Percentiles rank a stretch among this genome's conserved stretches.
These are phyloP conservation scores for Setophaga coronata DNA, from an alignment of 2,113 vertebrate species.

Conservation along the genomic window DNA sequence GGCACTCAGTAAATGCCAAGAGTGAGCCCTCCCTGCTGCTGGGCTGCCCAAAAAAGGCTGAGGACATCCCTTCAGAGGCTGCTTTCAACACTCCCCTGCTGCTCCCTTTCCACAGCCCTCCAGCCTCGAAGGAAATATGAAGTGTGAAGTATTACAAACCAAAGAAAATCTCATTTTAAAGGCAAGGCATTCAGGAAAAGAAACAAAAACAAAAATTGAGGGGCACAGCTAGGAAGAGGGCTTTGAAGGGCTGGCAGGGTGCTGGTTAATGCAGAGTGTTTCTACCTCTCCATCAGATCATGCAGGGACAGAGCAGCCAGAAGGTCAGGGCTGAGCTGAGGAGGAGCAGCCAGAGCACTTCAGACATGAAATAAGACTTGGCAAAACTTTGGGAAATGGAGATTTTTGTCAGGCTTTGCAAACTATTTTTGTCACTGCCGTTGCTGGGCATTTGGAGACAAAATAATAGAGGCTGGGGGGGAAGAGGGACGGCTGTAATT, in stretches of 20 bases:
- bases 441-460: slow-evolving; percentile 24
- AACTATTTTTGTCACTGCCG: slow-evolving; percentile 21
- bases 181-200: background rate
- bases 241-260: background rate
- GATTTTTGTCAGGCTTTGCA: slow-evolving; percentile 8
- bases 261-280: background rate
- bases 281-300: background rate
- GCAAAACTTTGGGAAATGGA: background rate
- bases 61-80: background rate
- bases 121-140: background rate
- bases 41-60: background rate
- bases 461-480: background rate
- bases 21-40: background rate
- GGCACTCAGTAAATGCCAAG: background rate
- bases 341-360: background rate
- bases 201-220: background rate
- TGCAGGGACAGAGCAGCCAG: background rate
- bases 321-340: background rate
- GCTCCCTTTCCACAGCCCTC: background rate
- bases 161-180: slow-evolving; percentile 6
- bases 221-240: background rate
- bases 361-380: background rate
- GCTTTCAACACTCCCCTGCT: background rate
- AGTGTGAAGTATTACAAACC: background rate
- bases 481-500: background rate